Percentiles rank a stretch among this genome's conserved stretches.
These are phyloP conservation scores for Tineola bisselliella DNA, from an alignment of 2,888 invertebrate genomes.

Conservation along the genomic window DNA sequence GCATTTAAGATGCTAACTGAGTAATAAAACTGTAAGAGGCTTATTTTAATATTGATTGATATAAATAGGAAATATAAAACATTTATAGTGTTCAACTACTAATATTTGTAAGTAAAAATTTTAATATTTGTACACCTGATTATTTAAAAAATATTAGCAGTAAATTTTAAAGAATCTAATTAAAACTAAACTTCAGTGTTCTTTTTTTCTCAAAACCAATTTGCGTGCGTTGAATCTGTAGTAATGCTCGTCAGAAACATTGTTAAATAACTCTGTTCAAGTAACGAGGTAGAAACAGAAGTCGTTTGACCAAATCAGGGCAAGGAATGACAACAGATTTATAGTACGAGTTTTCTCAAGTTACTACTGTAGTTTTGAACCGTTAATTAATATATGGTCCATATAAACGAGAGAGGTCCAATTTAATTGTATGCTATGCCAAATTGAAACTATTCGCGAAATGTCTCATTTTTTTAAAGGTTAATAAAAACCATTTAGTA, in stretches of 20 bases:
- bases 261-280: constrained; percentile 40
- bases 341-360: constrained; percentile 18
- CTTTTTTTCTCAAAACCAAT: neutral
- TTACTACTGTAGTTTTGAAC: constrained; percentile 3
- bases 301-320: constrained; percentile 46
- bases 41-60: neutral
- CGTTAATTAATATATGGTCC: too few species aligned
- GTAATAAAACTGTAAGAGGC: neutral
- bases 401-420: neutral
- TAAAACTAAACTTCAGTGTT: neutral
- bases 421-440: neutral
- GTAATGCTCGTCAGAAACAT: neutral
- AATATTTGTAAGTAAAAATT: neutral
- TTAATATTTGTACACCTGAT: too few species aligned
- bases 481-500: too few species aligned
- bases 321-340: constrained; percentile 37
- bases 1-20: neutral
- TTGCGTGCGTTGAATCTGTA: neutral
- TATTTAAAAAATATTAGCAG: too few species aligned
- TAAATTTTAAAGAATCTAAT: neutral
- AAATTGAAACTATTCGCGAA: neutral
- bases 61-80: neutral
- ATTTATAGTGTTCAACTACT: neutral
- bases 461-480: neutral
- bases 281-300: constrained; percentile 36